Percentiles rank a stretch among this genome's conserved stretches.
Evolutionary conservation across 2,888 invertebrate species (phyloP).

Genomic region (Acrobasis suavella): DNA sequence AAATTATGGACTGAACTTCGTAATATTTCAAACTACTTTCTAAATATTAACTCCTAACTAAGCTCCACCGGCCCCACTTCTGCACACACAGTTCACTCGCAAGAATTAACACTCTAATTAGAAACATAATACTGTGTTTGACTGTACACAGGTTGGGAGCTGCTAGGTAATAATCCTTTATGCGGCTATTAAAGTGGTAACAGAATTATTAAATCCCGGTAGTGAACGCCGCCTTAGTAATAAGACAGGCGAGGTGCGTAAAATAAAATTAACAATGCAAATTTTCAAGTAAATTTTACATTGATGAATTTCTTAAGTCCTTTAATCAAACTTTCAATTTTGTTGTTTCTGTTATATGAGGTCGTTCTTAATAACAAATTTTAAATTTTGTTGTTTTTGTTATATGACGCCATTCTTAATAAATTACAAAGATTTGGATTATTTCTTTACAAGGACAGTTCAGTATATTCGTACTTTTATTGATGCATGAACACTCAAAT

Average conservation of each 20-base stretch:
- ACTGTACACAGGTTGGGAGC: not conserved
- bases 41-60: too few relatives aligned
- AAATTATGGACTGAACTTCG: too few relatives aligned
- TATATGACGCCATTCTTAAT: not conserved
- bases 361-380: slow-evolving; percentile 38
- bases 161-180: slow-evolving; percentile 23
- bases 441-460: too few relatives aligned
- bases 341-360: slow-evolving; percentile 37
- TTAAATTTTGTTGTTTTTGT: slow-evolving; percentile 49
- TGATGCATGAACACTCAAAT: too few relatives aligned
- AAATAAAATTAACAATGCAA: slow-evolving; percentile 69
- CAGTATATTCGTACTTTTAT: too few relatives aligned
- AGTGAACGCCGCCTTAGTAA: slow-evolving; percentile 51
- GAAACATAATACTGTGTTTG: too few relatives aligned
- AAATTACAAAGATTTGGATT: not conserved
- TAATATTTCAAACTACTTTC: too few relatives aligned
- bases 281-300: slow-evolving; percentile 61
- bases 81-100: too few relatives aligned
- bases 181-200: slow-evolving; percentile 21
- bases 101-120: too few relatives aligned
- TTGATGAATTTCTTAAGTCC: slow-evolving; percentile 60
- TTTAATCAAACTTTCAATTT: slow-evolving; percentile 58
- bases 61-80: too few relatives aligned
- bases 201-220: slow-evolving; percentile 40
- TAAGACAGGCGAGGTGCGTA: slow-evolving; percentile 56